Evolutionary conservation across 64 coral and sea anemone species (phyloP).

Genomic region (Orbicella faveolata): DNA sequence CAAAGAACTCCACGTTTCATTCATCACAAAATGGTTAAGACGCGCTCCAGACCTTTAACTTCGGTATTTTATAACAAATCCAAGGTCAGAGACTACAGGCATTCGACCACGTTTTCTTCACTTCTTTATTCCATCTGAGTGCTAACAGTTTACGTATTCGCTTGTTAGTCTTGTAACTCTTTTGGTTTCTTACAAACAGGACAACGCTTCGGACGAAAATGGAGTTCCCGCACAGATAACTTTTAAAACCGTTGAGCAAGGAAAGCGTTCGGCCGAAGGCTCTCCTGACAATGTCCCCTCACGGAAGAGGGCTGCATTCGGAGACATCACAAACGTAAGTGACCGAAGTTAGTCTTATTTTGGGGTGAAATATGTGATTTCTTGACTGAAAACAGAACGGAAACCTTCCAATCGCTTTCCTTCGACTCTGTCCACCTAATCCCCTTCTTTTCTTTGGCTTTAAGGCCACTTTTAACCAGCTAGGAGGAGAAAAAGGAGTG

Average conservation of each 20-base stretch:
- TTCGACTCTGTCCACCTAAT: not conserved
- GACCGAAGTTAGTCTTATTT: too few relatives aligned
- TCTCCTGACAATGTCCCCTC: constrained; percentile 87
- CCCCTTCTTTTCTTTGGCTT: constrained; percentile 29
- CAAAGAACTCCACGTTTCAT: not conserved
- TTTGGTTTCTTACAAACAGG: not conserved
- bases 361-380: too few relatives aligned
- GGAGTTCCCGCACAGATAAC: constrained; percentile 15
- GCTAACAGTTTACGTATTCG: not conserved
- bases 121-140: too few relatives aligned
- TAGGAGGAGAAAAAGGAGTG: not conserved
- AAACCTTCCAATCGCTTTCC: not conserved
- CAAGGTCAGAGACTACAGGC: constrained; percentile 3
- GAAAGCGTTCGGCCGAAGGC: constrained; percentile 77
- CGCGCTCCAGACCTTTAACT: not conserved
- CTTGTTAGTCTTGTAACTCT: not conserved
- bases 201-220: constrained; percentile 51
- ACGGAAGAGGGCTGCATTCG: constrained; percentile 90
- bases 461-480: not conserved
- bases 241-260: constrained; percentile 67
- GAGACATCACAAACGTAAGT: constrained; percentile 96
- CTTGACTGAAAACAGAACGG: too few relatives aligned
- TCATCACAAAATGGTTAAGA: constrained; percentile 37
- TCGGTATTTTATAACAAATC: constrained; percentile 21
- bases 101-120: constrained; percentile 1